Evolutionary conservation across 2,113 vertebrate genomes (phyloP).

Genomic region (Sylvia atricapilla): DNA sequence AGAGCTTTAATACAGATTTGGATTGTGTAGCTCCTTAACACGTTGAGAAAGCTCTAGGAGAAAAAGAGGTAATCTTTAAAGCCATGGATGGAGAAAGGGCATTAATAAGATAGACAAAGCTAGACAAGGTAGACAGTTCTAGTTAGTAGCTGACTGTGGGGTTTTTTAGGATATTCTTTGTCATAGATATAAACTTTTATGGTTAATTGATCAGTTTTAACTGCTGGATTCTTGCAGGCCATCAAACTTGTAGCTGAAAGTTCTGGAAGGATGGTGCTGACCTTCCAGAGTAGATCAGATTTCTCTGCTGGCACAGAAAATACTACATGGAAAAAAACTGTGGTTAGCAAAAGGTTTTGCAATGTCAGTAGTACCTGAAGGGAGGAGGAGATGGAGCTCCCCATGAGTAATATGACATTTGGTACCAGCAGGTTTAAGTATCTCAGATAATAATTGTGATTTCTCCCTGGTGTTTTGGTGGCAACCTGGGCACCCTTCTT

Average conservation of each 20-base stretch:
- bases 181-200: background rate
- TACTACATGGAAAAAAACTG: slow-evolving; percentile 8
- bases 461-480: background rate
- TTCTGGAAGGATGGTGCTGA: background rate
- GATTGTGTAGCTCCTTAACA: background rate
- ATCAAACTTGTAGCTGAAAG: background rate
- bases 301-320: background rate
- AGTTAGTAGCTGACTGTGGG: background rate
- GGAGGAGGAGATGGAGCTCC: background rate
- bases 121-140: background rate
- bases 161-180: background rate
- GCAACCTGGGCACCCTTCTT: background rate
- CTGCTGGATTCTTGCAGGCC: background rate
- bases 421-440: slow-evolving; percentile 12
- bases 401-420: background rate
- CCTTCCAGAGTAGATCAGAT: background rate
- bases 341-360: background rate
- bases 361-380: background rate
- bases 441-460: background rate
- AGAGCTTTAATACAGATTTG: background rate
- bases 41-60: background rate
- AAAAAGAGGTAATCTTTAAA: background rate
- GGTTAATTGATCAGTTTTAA: background rate
- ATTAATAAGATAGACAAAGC: background rate
- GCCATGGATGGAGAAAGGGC: background rate